Percentiles rank a stretch among this genome's conserved stretches.
These are phyloP conservation scores for Chaetodon trifasciatus DNA, from an alignment of 2,797 vertebrate genomes.

Conservation along the genomic window DNA sequence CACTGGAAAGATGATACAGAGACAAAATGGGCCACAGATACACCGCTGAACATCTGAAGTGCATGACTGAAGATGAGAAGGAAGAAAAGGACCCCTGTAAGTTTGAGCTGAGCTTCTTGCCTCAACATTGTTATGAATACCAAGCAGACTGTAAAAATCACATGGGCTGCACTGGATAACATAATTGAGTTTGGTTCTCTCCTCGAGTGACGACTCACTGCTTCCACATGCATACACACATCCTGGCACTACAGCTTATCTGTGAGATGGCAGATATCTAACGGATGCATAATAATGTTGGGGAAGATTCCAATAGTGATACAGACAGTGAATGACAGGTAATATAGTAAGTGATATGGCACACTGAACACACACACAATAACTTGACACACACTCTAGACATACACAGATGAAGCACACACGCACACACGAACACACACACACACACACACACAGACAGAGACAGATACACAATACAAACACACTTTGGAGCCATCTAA, in stretches of 20 bases:
- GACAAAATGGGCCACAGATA: constrained; percentile 30
- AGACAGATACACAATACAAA: constrained; percentile 28
- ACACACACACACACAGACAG: constrained; percentile 28
- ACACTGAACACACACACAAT: constrained; percentile 16
- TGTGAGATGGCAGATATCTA: constrained; percentile 26
- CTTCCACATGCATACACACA: constrained; percentile 25
- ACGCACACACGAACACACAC: not conserved
- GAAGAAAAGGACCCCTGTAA: constrained; percentile 11
- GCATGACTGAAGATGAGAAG: constrained; percentile 25
- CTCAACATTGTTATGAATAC: constrained; percentile 45
- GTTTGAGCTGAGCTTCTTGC: constrained; percentile 13
- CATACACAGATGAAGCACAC: not conserved
- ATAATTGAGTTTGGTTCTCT: constrained; percentile 51
- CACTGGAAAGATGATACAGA: constrained; percentile 25
- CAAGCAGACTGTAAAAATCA: constrained; percentile 31
- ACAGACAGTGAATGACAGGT: constrained; percentile 52
- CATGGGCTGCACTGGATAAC: constrained; percentile 12
- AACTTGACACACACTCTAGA: constrained; percentile 11
- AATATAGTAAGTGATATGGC: constrained; percentile 45
- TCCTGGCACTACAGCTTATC: constrained; percentile 34
- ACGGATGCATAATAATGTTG: constrained; percentile 47
- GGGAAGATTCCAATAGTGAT: constrained; percentile 34
- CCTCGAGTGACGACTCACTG: constrained; percentile 22
- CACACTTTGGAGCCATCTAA: constrained; percentile 38
- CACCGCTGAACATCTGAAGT: constrained; percentile 20